Percentiles rank a stretch among this genome's conserved stretches.
These are phyloP conservation scores for Poecilia latipinna DNA, from an alignment of 2,113 vertebrate species.

Conservation along the genomic window DNA sequence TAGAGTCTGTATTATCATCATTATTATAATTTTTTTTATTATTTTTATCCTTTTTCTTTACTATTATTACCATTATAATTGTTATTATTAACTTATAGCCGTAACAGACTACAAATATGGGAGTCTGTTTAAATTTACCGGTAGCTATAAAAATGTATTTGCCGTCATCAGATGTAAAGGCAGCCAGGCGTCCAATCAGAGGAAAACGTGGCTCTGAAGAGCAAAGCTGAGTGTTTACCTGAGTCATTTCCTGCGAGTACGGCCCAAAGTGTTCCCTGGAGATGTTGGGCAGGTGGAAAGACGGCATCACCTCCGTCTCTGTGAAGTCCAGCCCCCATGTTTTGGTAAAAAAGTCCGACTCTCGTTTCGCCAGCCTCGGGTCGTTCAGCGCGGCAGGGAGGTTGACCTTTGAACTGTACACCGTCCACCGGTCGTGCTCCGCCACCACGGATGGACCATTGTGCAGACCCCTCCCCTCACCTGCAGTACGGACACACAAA, in stretches of 20 bases:
- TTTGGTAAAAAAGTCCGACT: slow-evolving; percentile 99
- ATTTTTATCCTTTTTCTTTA: no score
- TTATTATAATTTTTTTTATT: no score
- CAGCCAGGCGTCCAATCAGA: no score
- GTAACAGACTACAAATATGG: no score
- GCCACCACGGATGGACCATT: slow-evolving; percentile 92
- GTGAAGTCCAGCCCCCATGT: slow-evolving; percentile 98
- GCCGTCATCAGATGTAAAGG: no score
- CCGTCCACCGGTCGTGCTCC: slow-evolving; percentile 95
- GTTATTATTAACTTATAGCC: no score
- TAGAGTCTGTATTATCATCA: no score
- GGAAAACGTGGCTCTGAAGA: not conserved
- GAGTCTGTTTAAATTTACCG: no score
- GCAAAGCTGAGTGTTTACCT: slow-evolving; percentile 78
- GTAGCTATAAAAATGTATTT: no score
- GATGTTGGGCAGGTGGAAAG: slow-evolving; percentile 94
- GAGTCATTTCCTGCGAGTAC: slow-evolving; percentile 90
- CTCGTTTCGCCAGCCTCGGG: slow-evolving; percentile 95
- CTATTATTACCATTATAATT: no score
- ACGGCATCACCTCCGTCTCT: slow-evolving; percentile 92
- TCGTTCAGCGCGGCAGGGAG: slow-evolving; percentile 97
- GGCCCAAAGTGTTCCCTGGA: slow-evolving; percentile 90
- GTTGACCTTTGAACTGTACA: slow-evolving; percentile 99
- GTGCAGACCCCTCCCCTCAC: slow-evolving; percentile 82
- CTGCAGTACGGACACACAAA: slow-evolving; percentile 68